These are phyloP conservation scores for Marcusenius ussheri DNA, from an alignment of 2,113 vertebrate species.

Conservation along the genomic window DNA sequence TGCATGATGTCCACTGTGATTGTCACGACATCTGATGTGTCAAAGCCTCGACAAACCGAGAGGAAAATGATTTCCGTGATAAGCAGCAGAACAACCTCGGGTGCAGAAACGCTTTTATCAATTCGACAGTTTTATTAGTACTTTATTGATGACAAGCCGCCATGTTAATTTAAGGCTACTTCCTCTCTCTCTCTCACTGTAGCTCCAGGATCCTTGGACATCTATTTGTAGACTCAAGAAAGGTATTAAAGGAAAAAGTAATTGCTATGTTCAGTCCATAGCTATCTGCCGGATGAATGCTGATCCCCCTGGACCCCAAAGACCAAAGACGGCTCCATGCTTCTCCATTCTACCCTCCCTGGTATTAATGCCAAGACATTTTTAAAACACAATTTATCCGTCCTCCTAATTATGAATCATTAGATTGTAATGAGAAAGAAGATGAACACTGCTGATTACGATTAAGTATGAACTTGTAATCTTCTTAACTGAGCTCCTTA, in stretches of 20 bases:
- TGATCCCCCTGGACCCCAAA: background rate
- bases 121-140: background rate
- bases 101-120: background rate
- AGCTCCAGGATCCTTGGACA: background rate
- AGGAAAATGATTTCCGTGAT: background rate
- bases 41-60: background rate
- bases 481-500: background rate
- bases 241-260: constrained; percentile 3
- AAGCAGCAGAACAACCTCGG: background rate
- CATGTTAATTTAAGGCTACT: background rate
- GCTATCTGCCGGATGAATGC: background rate
- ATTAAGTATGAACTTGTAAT: constrained; percentile 1
- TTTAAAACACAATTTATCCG: background rate
- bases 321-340: background rate
- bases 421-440: constrained; percentile 13
- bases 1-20: background rate
- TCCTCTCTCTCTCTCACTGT: background rate
- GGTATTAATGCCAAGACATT: background rate
- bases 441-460: constrained; percentile 17
- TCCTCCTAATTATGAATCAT: constrained; percentile 15
- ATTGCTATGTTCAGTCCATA: background rate
- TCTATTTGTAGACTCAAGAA: background rate
- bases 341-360: background rate
- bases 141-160: background rate
- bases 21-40: background rate